Evolutionary conservation across 2,888 invertebrate genomes (phyloP), one percentile per base, ranked within the genome.

Genomic region (Phragmatobia fuliginosa): DNA sequence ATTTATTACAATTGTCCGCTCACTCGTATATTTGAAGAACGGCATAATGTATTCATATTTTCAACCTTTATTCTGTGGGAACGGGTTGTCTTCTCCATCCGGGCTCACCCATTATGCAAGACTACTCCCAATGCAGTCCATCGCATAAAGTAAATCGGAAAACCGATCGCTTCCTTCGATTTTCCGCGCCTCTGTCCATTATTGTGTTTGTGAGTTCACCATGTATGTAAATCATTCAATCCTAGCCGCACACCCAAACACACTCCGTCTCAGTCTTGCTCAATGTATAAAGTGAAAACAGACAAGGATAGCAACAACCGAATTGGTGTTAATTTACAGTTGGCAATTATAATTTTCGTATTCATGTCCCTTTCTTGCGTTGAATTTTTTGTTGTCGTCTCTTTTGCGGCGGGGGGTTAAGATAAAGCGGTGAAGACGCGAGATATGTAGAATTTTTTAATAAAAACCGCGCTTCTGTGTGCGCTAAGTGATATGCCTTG

Each of bases 401-500:
- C 92, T 85, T 81, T 89, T 81, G 77, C 83, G 82, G 81, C 85
- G 87, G 87, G 89, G 91, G 90, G 90, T 88, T 90, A 90, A 92
- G 92, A 91, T 91, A 91, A 90, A 90, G 88, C 89, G 87, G 88
- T 85, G 90, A 92, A 93, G 92, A 93, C 91, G 91, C 89, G 89
- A 92, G 94, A 95, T 94, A 94, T 95, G 94, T 94, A 94, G 94
- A 92, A 91, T 92, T 94, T 94, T 94, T 94, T 92, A 93, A 93
- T 92, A 94, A 94, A 92, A 94, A 91, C 91, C 89, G 85, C 92
- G 93, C 91, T 88, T 90, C 92, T 92, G 94, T 94, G 94, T 94
- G 94, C 94, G 91, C 94, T 94, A 94, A 94, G 94, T 95, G 94
- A 94, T 95, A 94, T 94, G 94, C 89, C 94, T 93, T 94, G 94